These are phyloP conservation scores for Sebastes itinus DNA, from an alignment of 2,797 vertebrate genomes.

Conservation along the genomic window DNA sequence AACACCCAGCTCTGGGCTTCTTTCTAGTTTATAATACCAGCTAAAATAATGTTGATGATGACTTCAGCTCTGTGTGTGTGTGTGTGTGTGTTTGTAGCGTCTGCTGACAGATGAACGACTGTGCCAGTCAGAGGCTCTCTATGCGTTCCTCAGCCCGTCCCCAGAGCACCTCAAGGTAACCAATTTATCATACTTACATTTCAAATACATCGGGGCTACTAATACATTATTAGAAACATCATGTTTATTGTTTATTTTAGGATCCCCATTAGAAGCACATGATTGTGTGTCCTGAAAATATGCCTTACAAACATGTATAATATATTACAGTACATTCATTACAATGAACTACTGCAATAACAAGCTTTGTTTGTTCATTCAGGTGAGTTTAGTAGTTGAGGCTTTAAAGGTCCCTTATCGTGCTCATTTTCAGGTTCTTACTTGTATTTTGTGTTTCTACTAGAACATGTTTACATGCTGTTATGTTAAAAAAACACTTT, in stretches of 20 bases:
- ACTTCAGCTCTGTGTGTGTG: neutral
- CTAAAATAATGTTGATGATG: neutral
- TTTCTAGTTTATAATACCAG: neutral
- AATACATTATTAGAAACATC: neutral
- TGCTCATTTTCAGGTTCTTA: no score
- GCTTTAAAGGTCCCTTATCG: neutral
- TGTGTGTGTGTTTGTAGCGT: conserved; percentile 47
- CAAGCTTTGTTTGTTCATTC: neutral
- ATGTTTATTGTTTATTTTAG: neutral
- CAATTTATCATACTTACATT: neutral
- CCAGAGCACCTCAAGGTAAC: conserved; percentile 95
- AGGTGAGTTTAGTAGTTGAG: neutral
- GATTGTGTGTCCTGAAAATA: no score
- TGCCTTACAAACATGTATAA: neutral
- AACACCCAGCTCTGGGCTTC: neutral
- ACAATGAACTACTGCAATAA: neutral
- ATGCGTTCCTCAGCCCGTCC: conserved; percentile 96
- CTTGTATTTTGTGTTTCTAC: no score
- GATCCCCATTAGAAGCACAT: no score
- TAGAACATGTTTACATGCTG: no score
- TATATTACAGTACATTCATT: neutral
- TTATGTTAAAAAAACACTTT: no score
- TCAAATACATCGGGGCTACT: neutral
- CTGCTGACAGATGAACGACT: conserved; percentile 93
- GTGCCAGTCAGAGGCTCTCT: conserved; percentile 97